phyloP scores from a whole-genome alignment of 1,140 invertebrate genomes.

The Hydropsyche tenuis region DNA sequence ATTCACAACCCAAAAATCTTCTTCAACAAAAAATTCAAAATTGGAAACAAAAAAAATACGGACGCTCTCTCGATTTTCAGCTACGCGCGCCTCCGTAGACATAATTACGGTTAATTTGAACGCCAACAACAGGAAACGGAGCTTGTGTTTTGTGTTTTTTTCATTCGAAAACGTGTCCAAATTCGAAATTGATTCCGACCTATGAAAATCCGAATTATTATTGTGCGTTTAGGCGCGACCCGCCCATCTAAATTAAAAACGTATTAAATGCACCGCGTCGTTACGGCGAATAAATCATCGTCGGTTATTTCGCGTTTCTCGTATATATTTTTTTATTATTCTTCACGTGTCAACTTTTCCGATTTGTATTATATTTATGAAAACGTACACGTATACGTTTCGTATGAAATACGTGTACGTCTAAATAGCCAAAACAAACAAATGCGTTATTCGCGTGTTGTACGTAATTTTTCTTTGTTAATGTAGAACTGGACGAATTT shows the following conservation, averaged over 20 bases:
- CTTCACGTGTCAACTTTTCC: too few relatives aligned
- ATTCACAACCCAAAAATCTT: not conserved
- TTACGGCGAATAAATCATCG: constrained; percentile 10
- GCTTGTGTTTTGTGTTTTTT: not conserved
- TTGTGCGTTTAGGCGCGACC: not conserved
- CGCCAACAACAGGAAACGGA: constrained; percentile 44
- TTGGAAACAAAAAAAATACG: not conserved
- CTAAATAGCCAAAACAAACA: constrained; percentile 29
- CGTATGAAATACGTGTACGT: not conserved
- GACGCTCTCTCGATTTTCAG: constrained; percentile 18
- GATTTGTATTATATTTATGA: too few relatives aligned
- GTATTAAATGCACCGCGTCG: constrained; percentile 34
- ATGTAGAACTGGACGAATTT: constrained; percentile 28
- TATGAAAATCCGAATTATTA: constrained; percentile 27
- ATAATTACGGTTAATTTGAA: constrained; percentile 46
- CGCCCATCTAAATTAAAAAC: constrained; percentile 47
- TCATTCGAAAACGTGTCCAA: not conserved
- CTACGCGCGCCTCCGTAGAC: constrained; percentile 20
- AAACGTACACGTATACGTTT: too few relatives aligned
- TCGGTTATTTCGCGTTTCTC: not conserved
- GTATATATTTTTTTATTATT: too few relatives aligned
- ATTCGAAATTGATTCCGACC: constrained; percentile 23
- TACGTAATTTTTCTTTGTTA: constrained; percentile 27
- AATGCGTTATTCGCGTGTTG: constrained; percentile 28
- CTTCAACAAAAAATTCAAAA: not conserved